Evolutionary conservation across 2,113 vertebrate genomes (phyloP), one percentile per base, ranked within the genome.

Genomic region (Sylvilagus bachmani): DNA sequence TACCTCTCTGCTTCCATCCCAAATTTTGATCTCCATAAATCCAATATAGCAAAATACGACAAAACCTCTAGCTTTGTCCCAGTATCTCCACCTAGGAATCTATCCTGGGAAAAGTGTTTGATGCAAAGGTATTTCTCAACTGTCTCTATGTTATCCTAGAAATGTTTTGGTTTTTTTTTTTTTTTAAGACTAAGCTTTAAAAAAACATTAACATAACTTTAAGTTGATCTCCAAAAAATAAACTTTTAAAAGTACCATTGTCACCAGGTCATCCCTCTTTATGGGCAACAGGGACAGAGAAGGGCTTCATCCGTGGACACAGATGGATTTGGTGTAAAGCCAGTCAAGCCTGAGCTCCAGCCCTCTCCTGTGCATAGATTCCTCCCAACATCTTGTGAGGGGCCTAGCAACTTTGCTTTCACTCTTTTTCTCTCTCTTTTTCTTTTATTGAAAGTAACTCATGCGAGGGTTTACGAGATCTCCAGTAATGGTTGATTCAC

Each of bases 141-240:
- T 0, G 0, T 19, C 70, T 93, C 19, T 80, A 2, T 38, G 53
- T 55, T 49, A 53, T 22, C 66, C 11, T 61, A 71, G 87, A 62
- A 71, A 80, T 62, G 19, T n/a, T 51, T 53, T 58, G 70, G 80
- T 75, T 64, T 80, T 55, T 82, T 3, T 61, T 85, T 86, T 77
- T 38, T 81, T 62, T 17, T n/a, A n/a, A 62, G 24, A 19, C 55
- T 38, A 49, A 88, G 74, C 62, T 25, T 87, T 55, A 19, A 58
- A 78, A 55, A 12, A 64, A 53, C 7, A 51, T 70, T 75, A 44
- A 1, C 38, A 58, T n/a, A 85, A 69, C 36, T 74, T 53, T 36
- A 94, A 77, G 27, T 33, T 89, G 44, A 88, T 66, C 7, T 70
- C 31, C 27, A 44, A 53, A 71, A 84, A 77, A 75, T 29, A 10